Evolutionary conservation across 2,888 invertebrate genomes (phyloP), one percentile per base, ranked within the genome.

Genomic region (Autographa pulchrina): DNA sequence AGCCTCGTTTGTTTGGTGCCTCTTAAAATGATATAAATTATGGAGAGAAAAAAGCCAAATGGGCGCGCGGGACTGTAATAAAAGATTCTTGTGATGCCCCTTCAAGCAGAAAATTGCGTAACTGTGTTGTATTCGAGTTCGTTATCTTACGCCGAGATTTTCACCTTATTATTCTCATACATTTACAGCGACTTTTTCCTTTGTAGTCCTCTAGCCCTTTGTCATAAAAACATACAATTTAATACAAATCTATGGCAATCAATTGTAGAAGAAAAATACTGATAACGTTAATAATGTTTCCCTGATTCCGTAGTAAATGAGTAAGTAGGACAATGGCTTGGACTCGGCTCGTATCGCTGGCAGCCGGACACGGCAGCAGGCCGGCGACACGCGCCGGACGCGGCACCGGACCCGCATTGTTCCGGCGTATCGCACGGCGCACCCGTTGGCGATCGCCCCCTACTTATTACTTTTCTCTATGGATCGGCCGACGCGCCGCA

Each of bases 11-110:
- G 87, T 89, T 89, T 85, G 81, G 68, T 79, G 80, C 72, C 81
- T 88, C 82, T 84, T 86, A 82, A 88, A 89, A 87, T 85, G 83
- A 86, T 86, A 90, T 90, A 89, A 91, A 89, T 90, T 85, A 89
- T 86, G 86, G 65, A 77, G 72, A 82, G 78, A 78, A 85, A 84
- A 80, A 74, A 75, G 77, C 74, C 75, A n/a, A 70, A 75, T 68
- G 82, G 73, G 81, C 80, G 68, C 84, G 68, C 76, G 79, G 81
- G 82, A 83, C 73, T 82, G 85, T 88, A 85, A 88, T 87, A 88
- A 89, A 88, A 85, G 82, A 80, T 81, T 76, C 84, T 82, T 84
- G 76, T 81, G 81, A 84, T 85, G 87, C 78, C 80, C 72, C 74
- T 82, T 77, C 77, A 84, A 82, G 84, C 86, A 79, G 86, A 86